These are phyloP conservation scores for Spatulosminthurus flaviceps DNA, from an alignment of 2,888 invertebrate genomes.

Conservation along the genomic window DNA sequence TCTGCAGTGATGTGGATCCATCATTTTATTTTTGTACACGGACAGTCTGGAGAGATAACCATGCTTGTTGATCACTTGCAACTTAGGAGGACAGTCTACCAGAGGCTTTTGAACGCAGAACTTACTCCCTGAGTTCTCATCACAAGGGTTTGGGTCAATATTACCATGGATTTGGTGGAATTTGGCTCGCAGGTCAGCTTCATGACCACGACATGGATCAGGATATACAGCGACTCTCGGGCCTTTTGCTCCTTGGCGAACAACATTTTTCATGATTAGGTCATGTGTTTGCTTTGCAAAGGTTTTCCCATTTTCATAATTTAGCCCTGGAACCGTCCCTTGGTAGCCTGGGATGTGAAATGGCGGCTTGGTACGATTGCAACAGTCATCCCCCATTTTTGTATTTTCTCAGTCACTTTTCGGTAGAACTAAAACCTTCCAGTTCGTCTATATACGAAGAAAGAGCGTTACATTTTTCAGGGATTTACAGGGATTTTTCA, in stretches of 20 bases:
- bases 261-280: constrained; percentile 47
- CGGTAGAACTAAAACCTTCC: too few species aligned
- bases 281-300: constrained; percentile 55
- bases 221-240: constrained; percentile 49
- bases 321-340: constrained; percentile 52
- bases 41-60: constrained; percentile 60
- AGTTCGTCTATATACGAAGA: too few species aligned
- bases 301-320: constrained; percentile 48
- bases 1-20: constrained; percentile 55
- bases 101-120: constrained; percentile 57
- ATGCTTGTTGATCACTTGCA: constrained; percentile 56
- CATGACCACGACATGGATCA: constrained; percentile 58
- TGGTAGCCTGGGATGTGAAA: constrained; percentile 59
- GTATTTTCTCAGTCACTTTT: too few species aligned
- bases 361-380: constrained; percentile 54
- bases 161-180: constrained; percentile 61
- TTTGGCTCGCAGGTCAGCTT: constrained; percentile 51
- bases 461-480: too few species aligned
- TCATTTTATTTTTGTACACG: constrained; percentile 50
- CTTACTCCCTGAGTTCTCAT: constrained; percentile 52
- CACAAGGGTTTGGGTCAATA: constrained; percentile 62
- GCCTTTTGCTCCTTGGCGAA: constrained; percentile 43
- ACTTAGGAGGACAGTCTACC: constrained; percentile 55
- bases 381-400: constrained; percentile 36
- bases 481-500: too few species aligned